Evolutionary conservation across 2,888 invertebrate species (phyloP), one percentile per base, ranked within the genome.

Genomic region (Hirtodrosophila trivittata): DNA sequence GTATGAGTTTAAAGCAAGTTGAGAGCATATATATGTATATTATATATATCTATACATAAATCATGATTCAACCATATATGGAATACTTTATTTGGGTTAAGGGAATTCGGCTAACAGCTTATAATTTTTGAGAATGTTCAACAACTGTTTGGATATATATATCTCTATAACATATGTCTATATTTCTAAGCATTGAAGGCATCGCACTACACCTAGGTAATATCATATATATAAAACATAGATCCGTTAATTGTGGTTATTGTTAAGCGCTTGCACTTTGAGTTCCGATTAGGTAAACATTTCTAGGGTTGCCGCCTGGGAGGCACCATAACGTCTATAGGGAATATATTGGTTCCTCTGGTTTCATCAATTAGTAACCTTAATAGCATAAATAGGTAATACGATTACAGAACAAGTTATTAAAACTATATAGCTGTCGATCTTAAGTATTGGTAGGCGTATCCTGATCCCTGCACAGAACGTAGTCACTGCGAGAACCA

Each of bases 401-500:
- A 28, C 9, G 18, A 28, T 28, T 9, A 28, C 7, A n/a, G 28
- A 28, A 28, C 9, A 28, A n/a, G 1, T 28, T 9, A 35, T 35
- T 35, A 12, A 35, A 12, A n/a, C 8, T 12, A 38, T 45, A 47
- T 43, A 39, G 1, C 10, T 39, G 9, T 5, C 9, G 12, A 21
- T 6, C 10, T 59, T 74, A 81, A 49, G 59, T 25, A 30, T 56
- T 50, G n/a, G 10, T 65, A 8, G 57, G 51, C 45, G 66, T 46
- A 8, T 63, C 59, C 60, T 75, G 68, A 9, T 87, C 88, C n/a
- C 78, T 69, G 47, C 70, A 77, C 50, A 86, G 42, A 8, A 64
- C 47, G 16, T 86, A 86, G 10, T 86, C 87, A 51, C 86, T 87
- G 16, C 77, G 77, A 1, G 88, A 86, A 16, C 75, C 69, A 72